These are phyloP conservation scores for Dinomys branickii DNA, from an alignment of 2,113 vertebrate genomes.

Conservation along the genomic window DNA sequence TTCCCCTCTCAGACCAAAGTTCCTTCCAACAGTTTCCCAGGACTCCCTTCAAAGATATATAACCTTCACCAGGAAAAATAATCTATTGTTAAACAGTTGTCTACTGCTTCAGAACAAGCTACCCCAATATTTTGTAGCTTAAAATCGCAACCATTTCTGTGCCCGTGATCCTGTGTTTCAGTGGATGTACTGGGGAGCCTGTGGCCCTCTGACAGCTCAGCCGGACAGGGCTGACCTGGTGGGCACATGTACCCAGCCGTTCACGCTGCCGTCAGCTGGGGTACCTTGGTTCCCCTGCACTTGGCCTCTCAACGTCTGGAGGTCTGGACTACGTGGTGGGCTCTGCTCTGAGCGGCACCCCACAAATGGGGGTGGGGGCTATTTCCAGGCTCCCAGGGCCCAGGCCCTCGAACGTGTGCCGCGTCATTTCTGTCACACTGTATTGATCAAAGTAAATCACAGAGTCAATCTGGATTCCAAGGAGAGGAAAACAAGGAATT, in stretches of 20 bases:
- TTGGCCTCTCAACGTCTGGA: not conserved
- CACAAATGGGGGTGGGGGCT: not conserved
- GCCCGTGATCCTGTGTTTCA: not conserved
- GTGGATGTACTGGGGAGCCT: not conserved
- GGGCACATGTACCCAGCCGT: not conserved
- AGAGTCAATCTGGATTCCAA: not conserved
- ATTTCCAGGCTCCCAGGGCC: not conserved
- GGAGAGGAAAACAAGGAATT: no score
- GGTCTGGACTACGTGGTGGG: not conserved
- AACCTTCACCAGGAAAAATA: conserved; percentile 5
- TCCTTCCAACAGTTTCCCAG: not conserved
- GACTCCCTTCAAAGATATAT: not conserved
- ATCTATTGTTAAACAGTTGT: not conserved
- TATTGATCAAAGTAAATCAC: not conserved
- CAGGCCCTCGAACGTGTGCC: not conserved
- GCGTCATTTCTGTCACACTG: not conserved
- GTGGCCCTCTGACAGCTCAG: not conserved
- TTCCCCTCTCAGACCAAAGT: not conserved
- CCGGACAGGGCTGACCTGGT: not conserved
- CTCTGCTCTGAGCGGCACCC: not conserved
- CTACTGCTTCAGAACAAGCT: not conserved
- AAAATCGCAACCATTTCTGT: not conserved
- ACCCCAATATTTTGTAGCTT: not conserved
- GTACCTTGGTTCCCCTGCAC: not conserved
- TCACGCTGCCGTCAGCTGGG: not conserved